These are phyloP conservation scores for Ophion costatus DNA, from an alignment of 2,888 invertebrate species.

Conservation along the genomic window DNA sequence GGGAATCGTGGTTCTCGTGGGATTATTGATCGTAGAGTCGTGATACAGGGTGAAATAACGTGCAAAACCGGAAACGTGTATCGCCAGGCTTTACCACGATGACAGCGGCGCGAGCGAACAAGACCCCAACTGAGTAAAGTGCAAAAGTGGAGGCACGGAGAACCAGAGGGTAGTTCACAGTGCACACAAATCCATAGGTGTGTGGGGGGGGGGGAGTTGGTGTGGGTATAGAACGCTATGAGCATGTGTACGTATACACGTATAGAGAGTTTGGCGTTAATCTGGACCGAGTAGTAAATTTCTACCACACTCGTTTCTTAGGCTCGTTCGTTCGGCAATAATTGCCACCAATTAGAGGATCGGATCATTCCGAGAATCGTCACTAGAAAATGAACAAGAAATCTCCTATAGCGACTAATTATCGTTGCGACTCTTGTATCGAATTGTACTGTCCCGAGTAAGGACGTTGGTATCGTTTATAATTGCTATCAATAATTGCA, in stretches of 20 bases:
- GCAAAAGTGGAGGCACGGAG: conserved; percentile 18
- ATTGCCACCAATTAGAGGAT: neutral
- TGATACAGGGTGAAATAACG: conserved; percentile 60
- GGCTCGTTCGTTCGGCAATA: neutral
- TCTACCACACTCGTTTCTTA: neutral
- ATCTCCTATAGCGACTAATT: neutral
- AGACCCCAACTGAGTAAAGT: conserved; percentile 17
- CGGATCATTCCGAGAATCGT: neutral
- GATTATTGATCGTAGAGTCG: conserved; percentile 59
- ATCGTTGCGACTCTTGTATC: neutral
- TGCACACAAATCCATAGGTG: neutral
- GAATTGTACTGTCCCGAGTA: neutral
- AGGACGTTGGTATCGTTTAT: neutral
- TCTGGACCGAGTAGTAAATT: neutral
- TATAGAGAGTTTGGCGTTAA: neutral
- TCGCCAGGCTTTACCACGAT: conserved; percentile 49
- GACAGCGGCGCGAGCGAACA: conserved; percentile 35
- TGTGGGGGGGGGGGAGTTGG: too few relatives aligned
- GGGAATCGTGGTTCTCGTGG: conserved; percentile 39
- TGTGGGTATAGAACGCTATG: too few relatives aligned
- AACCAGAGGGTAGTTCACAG: neutral
- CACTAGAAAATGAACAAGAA: neutral
- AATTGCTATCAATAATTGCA: too few relatives aligned
- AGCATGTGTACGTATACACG: neutral
- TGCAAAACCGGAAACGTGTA: conserved; percentile 63